Percentiles rank a stretch among this genome's conserved stretches.
phyloP scores from a whole-genome alignment of 2,113 vertebrate genomes.

The Marcusenius ussheri region DNA sequence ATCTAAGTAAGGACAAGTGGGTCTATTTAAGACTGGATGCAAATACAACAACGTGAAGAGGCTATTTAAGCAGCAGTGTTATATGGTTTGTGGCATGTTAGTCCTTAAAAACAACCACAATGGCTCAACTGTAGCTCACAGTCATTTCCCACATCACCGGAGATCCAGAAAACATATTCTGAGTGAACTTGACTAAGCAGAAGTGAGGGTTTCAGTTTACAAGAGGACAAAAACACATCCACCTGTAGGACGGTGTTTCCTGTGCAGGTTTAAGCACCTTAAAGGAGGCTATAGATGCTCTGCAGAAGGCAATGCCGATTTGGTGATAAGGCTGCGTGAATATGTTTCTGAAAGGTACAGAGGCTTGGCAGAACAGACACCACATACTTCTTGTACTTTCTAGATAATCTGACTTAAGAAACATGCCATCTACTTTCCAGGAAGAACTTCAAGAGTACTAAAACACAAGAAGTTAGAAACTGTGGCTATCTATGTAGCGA shows the following conservation, averaged over 20 bases:
- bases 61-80: conserved; percentile 50
- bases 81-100: conserved; percentile 51
- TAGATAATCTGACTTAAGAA: neutral
- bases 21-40: conserved; percentile 49
- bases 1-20: conserved; percentile 27
- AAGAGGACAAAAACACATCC: neutral
- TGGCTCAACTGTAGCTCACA: neutral
- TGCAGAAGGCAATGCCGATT: neutral
- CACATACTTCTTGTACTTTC: neutral
- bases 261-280: neutral
- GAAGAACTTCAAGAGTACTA: neutral
- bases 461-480: neutral
- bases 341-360: neutral
- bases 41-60: conserved; percentile 49
- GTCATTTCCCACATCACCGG: neutral
- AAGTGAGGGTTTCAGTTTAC: neutral
- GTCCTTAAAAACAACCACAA: conserved; percentile 25
- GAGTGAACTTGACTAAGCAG: conserved; percentile 44
- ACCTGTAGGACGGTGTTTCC: neutral
- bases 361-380: neutral
- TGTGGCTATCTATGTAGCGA: neutral
- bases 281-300: neutral
- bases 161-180: conserved; percentile 1
- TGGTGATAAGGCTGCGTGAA: neutral
- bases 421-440: neutral